These are phyloP conservation scores for Gorilla gorilla DNA, from an alignment of 2,113 vertebrate genomes.

Conservation along the genomic window DNA sequence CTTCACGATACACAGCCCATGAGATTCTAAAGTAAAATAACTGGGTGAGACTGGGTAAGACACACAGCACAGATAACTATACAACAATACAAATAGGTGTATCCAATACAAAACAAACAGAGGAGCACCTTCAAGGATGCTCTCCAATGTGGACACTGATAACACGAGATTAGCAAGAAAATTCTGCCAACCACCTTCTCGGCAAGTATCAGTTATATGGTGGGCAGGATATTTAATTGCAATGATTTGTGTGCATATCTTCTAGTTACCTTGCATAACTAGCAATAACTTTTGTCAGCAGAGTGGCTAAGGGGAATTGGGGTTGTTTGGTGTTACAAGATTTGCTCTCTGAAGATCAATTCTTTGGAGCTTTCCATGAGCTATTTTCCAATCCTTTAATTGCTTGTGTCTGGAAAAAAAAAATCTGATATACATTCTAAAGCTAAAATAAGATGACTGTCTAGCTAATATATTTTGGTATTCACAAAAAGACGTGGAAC, in stretches of 20 bases:
- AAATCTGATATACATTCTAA: conserved; percentile 80
- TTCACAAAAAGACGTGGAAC: conserved; percentile 69
- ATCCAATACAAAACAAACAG: not conserved
- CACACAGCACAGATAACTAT: not conserved
- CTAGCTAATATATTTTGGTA: conserved; percentile 84
- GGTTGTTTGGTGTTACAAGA: conserved; percentile 84
- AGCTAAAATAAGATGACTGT: conserved; percentile 83
- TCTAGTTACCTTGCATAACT: conserved; percentile 68
- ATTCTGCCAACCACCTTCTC: not conserved
- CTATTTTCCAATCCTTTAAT: conserved; percentile 90
- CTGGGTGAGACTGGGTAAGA: not conserved
- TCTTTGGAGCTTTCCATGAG: conserved; percentile 82
- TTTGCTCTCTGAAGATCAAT: conserved; percentile 85
- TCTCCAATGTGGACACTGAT: not conserved
- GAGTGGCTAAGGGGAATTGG: conserved; percentile 80
- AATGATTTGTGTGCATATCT: conserved; percentile 67
- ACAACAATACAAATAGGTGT: not conserved
- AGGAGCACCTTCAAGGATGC: not conserved
- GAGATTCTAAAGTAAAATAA: conserved; percentile 57
- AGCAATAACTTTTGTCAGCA: conserved; percentile 81
- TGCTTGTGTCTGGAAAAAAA: conserved; percentile 85
- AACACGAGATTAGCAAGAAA: not conserved
- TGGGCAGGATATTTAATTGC: conserved; percentile 70
- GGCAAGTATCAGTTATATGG: not conserved
- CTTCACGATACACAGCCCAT: not conserved